Conservation (phyloP, 2,113 vertebrate genomes). For the Hippocampus guttulatus region DNA sequence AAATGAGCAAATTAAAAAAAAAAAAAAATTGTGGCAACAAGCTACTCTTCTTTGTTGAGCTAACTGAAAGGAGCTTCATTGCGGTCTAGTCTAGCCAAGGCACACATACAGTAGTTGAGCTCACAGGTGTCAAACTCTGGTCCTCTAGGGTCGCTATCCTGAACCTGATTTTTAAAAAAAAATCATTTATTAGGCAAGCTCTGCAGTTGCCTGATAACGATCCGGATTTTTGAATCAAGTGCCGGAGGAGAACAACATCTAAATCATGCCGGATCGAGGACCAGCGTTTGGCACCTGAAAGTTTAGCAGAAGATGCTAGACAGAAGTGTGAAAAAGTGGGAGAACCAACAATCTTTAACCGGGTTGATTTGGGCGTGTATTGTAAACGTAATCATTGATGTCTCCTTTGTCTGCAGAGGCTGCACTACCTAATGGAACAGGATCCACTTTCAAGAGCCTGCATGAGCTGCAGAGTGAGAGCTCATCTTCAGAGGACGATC, state of each 20-base stretch:
- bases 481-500: constrained; percentile 55
- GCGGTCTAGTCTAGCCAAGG: background rate
- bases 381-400: background rate
- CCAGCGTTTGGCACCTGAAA: no score
- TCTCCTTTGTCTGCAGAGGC: constrained; percentile 35
- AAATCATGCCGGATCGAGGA: no score
- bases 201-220: no score
- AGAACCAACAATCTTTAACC: background rate
- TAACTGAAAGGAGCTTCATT: background rate
- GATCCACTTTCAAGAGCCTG: constrained; percentile 27
- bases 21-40: background rate
- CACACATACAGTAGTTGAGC: no score
- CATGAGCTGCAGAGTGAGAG: constrained; percentile 46
- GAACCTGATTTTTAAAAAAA: no score
- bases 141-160: no score
- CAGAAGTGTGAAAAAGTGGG: background rate
- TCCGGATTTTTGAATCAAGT: no score
- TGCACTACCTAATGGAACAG: constrained; percentile 31
- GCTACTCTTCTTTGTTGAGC: background rate
- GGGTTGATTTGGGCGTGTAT: background rate
- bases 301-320: background rate
- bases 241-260: no score
- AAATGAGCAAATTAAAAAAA: background rate
- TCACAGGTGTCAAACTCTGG: no score
- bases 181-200: no score